Percentiles rank a stretch among this genome's conserved stretches.
Evolutionary conservation across 2,113 vertebrate genomes (phyloP).

Genomic region (Pedetes capensis): DNA sequence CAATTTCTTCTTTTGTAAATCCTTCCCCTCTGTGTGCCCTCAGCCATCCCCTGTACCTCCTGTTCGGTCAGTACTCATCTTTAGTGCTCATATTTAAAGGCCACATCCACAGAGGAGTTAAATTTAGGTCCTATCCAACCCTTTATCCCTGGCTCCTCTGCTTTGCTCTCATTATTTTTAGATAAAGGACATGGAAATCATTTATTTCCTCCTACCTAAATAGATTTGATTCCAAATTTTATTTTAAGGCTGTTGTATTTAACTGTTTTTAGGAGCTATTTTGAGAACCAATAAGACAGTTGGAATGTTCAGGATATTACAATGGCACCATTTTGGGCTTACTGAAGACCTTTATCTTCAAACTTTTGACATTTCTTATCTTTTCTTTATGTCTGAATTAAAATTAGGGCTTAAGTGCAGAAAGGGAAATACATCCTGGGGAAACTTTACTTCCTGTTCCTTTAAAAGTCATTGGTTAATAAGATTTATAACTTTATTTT

Average conservation of each 20-base stretch:
- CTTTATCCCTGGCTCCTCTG: neutral
- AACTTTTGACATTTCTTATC: neutral
- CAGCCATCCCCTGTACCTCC: neutral
- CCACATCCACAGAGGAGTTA: neutral
- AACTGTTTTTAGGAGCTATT: neutral
- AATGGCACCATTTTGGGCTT: neutral
- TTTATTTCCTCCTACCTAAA: constrained; percentile 14
- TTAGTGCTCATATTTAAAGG: neutral
- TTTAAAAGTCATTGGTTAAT: neutral
- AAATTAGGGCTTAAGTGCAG: neutral
- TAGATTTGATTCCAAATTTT: constrained; percentile 6
- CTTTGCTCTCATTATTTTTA: neutral
- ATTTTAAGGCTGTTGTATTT: neutral
- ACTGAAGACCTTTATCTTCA: neutral
- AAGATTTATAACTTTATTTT: too few species aligned
- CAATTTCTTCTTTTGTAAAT: neutral
- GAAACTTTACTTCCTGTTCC: neutral
- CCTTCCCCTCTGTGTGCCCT: too few species aligned
- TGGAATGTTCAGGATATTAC: neutral
- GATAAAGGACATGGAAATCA: neutral
- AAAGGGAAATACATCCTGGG: neutral
- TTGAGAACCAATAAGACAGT: neutral
- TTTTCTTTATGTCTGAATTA: neutral
- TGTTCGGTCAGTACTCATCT: neutral
- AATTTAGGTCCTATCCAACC: neutral